Conservation (phyloP, 2,888 invertebrate species). For the Anagyrus pseudococci region DNA sequence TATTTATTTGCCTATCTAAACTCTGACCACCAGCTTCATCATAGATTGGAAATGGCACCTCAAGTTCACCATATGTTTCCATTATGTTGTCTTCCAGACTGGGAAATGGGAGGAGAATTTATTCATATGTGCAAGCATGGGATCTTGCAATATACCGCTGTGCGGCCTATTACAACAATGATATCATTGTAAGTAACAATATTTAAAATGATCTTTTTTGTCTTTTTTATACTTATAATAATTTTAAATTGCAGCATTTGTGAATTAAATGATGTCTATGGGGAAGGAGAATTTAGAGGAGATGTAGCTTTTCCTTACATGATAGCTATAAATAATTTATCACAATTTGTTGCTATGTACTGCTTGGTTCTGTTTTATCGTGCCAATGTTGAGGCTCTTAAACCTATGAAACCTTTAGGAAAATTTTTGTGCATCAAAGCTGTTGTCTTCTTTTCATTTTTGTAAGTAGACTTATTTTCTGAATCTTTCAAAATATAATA, state of each 20-base stretch:
- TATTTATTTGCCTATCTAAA: slow-evolving; percentile 90
- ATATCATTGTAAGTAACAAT: slow-evolving; percentile 80
- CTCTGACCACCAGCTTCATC: slow-evolving; percentile 85
- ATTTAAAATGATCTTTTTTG: not conserved
- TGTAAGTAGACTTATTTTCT: slow-evolving; percentile 76
- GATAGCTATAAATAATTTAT: slow-evolving; percentile 86
- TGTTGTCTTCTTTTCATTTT: slow-evolving; percentile 97
- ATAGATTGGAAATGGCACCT: slow-evolving; percentile 78
- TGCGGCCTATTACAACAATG: slow-evolving; percentile 87
- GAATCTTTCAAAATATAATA: not conserved
- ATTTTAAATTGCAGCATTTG: slow-evolving; percentile 72
- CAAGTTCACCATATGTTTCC: slow-evolving; percentile 92
- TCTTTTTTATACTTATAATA: not conserved
- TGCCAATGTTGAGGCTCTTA: slow-evolving; percentile 84
- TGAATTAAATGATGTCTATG: slow-evolving; percentile 83
- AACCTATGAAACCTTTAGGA: slow-evolving; percentile 91
- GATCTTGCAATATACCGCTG: slow-evolving; percentile 92
- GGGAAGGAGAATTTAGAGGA: slow-evolving; percentile 88
- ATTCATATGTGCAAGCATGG: slow-evolving; percentile 96
- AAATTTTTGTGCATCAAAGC: slow-evolving; percentile 98
- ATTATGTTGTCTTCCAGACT: slow-evolving; percentile 87
- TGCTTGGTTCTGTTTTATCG: slow-evolving; percentile 92
- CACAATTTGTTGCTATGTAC: slow-evolving; percentile 96
- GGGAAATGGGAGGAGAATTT: slow-evolving; percentile 93
- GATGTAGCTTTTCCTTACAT: slow-evolving; percentile 90